phyloP scores from a whole-genome alignment of 1,140 invertebrate genomes.

The Drosophila ohnishii region DNA sequence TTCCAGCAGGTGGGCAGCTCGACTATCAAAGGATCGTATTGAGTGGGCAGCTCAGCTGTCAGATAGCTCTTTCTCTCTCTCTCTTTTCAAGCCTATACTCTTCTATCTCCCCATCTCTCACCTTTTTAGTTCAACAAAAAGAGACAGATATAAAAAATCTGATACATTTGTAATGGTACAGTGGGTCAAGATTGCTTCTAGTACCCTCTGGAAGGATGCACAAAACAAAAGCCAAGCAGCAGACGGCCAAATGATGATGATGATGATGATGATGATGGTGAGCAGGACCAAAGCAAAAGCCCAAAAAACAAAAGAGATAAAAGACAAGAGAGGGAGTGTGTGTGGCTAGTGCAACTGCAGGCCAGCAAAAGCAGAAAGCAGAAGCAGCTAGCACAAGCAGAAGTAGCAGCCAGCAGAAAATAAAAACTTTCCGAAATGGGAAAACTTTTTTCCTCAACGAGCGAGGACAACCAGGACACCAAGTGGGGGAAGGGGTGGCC shows the following conservation, averaged over 20 bases:
- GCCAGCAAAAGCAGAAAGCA: conserved; percentile 37
- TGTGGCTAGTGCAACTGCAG: conserved; percentile 65
- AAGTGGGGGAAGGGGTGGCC: conserved; percentile 8
- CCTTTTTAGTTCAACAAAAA: background rate
- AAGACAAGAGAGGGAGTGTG: conserved; percentile 3
- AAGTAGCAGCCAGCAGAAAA: conserved; percentile 56
- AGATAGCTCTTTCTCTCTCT: background rate
- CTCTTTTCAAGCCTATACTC: too few relatives aligned
- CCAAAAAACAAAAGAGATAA: conserved; percentile 74
- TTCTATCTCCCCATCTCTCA: background rate
- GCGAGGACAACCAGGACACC: conserved; percentile 46
- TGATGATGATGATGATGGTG: conserved; percentile 38
- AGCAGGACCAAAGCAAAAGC: conserved; percentile 38
- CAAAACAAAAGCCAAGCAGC: conserved; percentile 26
- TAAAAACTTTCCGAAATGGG: conserved; percentile 77
- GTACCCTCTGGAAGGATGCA: conserved; percentile 7
- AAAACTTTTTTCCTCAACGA: conserved; percentile 75
- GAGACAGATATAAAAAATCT: background rate
- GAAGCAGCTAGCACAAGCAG: conserved; percentile 14
- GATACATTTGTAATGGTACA: background rate
- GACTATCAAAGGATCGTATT: background rate
- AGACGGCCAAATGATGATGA: conserved; percentile 40
- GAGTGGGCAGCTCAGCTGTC: background rate
- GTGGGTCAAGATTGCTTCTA: conserved; percentile 12
- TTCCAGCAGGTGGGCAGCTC: background rate